phyloP scores from a whole-genome alignment of 2,797 vertebrate species.

The Microchirus variegatus region DNA sequence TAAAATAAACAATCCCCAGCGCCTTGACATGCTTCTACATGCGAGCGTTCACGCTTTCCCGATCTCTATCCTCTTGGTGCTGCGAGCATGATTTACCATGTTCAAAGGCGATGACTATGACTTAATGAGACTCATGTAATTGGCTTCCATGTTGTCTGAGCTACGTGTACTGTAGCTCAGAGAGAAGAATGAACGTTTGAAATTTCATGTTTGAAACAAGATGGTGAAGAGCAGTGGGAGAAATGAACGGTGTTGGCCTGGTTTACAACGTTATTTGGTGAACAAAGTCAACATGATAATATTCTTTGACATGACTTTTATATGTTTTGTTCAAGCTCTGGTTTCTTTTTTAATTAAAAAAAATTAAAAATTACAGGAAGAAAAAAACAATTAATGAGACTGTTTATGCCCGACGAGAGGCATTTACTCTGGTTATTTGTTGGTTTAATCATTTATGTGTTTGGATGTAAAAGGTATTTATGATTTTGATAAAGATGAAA shows the following conservation, averaged over 20 bases:
- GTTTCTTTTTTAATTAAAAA: too few species aligned
- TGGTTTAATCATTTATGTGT: not conserved
- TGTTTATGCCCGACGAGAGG: not conserved
- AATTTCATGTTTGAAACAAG: constrained; percentile 23
- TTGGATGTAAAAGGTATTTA: not conserved
- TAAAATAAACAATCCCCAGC: constrained; percentile 43
- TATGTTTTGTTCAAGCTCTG: too few species aligned
- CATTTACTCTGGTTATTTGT: not conserved
- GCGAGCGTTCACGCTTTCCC: constrained; percentile 50
- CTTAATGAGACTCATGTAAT: constrained; percentile 68
- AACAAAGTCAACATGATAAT: too few species aligned
- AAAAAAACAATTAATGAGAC: not conserved
- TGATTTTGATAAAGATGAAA: not conserved
- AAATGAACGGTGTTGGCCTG: too few species aligned
- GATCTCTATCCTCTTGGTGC: constrained; percentile 57
- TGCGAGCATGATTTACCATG: constrained; percentile 63
- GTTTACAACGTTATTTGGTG: too few species aligned
- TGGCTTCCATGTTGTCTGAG: constrained; percentile 56
- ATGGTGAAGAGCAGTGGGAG: not conserved
- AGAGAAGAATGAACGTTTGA: constrained; percentile 18
- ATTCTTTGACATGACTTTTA: too few species aligned
- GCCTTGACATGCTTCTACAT: constrained; percentile 46
- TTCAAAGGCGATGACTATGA: constrained; percentile 63
- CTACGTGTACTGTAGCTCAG: constrained; percentile 3
- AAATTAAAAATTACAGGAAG: too few species aligned